Evolutionary conservation across 2,113 vertebrate species (phyloP).

Genomic region (Sylvietta virens): DNA sequence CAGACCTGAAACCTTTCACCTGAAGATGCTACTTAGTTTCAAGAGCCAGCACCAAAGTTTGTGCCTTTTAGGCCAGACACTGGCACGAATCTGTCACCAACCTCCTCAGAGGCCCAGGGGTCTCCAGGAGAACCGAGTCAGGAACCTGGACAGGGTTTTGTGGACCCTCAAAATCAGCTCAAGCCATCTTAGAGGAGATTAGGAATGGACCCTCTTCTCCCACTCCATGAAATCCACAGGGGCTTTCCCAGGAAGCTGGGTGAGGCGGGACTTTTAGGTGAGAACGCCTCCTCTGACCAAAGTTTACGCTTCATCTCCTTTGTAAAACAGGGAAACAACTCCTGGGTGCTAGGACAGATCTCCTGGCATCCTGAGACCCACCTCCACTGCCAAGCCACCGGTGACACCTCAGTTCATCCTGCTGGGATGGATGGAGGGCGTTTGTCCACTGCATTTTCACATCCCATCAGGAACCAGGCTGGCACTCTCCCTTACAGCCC

Average conservation of each 20-base stretch:
- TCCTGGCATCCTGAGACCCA: not conserved
- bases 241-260: not conserved
- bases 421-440: not conserved
- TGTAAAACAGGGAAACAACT: not conserved
- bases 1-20: not conserved
- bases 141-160: not conserved
- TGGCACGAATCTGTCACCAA: not conserved
- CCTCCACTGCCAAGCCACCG: not conserved
- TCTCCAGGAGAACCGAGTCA: not conserved
- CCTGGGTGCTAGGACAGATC: not conserved
- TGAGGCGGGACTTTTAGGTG: not conserved
- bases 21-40: fast-evolving
- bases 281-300: not conserved
- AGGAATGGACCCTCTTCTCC: not conserved
- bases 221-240: not conserved
- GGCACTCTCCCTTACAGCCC: not conserved
- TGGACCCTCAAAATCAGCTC: not conserved
- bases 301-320: not conserved
- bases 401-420: not conserved
- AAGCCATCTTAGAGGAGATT: not conserved
- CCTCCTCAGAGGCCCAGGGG: not conserved
- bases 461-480: not conserved
- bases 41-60: not conserved
- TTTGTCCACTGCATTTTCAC: not conserved
- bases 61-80: not conserved